Percentiles rank a stretch among this genome's conserved stretches.
Conservation (phyloP, 1,140 invertebrate species). For the Drosophila guanche region DNA sequence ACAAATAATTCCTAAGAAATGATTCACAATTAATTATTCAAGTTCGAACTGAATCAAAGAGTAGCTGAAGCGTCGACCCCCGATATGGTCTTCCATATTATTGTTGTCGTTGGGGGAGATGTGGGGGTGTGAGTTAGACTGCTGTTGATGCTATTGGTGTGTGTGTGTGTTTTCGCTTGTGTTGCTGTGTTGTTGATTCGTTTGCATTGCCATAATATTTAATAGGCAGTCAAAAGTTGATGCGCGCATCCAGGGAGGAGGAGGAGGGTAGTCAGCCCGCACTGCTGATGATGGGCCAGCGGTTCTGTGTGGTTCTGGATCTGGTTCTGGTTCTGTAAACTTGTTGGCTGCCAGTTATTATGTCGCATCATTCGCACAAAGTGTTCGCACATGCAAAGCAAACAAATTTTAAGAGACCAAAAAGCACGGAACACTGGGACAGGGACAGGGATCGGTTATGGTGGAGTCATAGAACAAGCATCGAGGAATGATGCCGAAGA, state of each 20-base stretch:
- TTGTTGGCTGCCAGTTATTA: conserved; percentile 52
- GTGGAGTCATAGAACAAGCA: conserved; percentile 29
- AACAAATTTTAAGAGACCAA: conserved; percentile 51
- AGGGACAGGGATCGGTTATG: not conserved
- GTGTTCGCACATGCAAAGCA: conserved; percentile 54
- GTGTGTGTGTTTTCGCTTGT: conserved; percentile 7
- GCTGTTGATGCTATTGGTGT: conserved; percentile 12
- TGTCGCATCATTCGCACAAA: conserved; percentile 71
- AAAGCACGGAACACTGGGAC: not conserved
- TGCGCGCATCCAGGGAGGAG: not conserved
- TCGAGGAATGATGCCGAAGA: conserved; percentile 25
- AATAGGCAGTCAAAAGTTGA: conserved; percentile 61
- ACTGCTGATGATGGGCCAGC: conserved; percentile 8
- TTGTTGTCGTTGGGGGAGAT: too few species aligned
- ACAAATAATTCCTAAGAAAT: too few species aligned
- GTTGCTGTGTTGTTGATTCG: conserved; percentile 39
- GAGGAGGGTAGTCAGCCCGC: not conserved
- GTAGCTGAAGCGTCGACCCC: too few species aligned
- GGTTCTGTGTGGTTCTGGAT: not conserved
- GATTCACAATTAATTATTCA: too few species aligned
- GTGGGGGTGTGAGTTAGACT: not conserved
- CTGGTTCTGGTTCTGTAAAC: not conserved
- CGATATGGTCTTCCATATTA: too few species aligned
- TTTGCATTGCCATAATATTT: conserved; percentile 73
- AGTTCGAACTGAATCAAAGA: too few species aligned